phyloP scores from a whole-genome alignment of 2,797 vertebrate genomes.

The Microcaecilia unicolor region DNA sequence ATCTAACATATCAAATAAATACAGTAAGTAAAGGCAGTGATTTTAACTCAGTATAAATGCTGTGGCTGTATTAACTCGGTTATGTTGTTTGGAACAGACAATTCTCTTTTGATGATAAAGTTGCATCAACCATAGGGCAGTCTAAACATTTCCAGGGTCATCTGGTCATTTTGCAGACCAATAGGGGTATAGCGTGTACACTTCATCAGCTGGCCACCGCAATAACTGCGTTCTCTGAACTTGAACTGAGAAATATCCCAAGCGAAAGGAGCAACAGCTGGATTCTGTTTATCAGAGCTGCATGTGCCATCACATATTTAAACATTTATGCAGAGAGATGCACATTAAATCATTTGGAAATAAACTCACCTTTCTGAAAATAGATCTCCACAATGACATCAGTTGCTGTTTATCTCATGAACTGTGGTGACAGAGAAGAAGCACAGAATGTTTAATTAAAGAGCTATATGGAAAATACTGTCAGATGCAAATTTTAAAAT shows the following conservation, averaged over 20 bases:
- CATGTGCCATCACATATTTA: conserved; percentile 32
- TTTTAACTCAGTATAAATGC: not conserved
- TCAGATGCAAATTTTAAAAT: conserved; percentile 24
- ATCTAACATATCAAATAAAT: too few species aligned
- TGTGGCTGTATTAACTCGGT: not conserved
- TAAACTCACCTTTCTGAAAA: conserved; percentile 41
- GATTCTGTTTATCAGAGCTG: conserved; percentile 37
- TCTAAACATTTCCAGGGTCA: conserved; percentile 21
- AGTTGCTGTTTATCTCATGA: conserved; percentile 33
- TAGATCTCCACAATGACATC: conserved; percentile 34
- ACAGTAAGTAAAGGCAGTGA: too few species aligned
- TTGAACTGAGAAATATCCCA: conserved; percentile 18
- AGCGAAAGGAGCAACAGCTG: conserved; percentile 18
- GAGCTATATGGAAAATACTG: conserved; percentile 9
- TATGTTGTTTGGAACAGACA: conserved; percentile 6
- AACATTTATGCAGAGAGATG: conserved; percentile 45
- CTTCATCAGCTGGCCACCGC: conserved; percentile 18
- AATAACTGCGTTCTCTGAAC: conserved; percentile 31
- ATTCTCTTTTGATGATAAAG: too few species aligned
- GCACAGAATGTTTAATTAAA: conserved; percentile 29
- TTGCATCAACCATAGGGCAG: conserved; percentile 7
- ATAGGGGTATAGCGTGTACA: conserved; percentile 34
- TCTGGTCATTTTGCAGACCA: conserved; percentile 31
- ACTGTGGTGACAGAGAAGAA: conserved; percentile 26
- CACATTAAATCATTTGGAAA: conserved; percentile 36